Conservation (phyloP, 2,113 vertebrate species). For the Macquaria australasica region DNA sequence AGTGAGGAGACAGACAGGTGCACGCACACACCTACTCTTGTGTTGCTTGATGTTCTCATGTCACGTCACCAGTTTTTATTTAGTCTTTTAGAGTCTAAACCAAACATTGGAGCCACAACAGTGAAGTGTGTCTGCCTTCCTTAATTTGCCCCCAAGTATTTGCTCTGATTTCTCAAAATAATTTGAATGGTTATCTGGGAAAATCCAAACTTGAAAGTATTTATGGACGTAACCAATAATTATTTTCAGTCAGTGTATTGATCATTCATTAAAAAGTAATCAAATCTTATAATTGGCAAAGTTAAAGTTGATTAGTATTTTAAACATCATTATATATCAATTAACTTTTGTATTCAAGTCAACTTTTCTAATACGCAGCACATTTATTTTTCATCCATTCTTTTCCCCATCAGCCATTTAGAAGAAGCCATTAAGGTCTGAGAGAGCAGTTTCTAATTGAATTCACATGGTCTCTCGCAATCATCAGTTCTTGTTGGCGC, state of each 20-base stretch:
- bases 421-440: not conserved
- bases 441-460: not conserved
- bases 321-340: not conserved
- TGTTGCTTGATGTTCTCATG: not conserved
- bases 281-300: not conserved
- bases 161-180: not conserved
- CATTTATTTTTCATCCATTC: not conserved
- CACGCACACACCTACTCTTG: too few relatives aligned
- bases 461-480: not conserved
- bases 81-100: not conserved
- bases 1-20: constrained; percentile 11
- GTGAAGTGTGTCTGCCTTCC: too few relatives aligned
- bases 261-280: not conserved
- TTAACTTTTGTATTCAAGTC: not conserved
- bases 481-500: too few relatives aligned
- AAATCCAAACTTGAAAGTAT: not conserved
- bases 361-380: not conserved
- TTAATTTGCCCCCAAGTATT: not conserved
- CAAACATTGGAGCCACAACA: not conserved
- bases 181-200: not conserved
- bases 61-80: not conserved
- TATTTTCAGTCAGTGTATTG: not conserved
- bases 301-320: not conserved
- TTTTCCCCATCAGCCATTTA: not conserved
- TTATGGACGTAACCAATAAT: not conserved